phyloP scores from a whole-genome alignment of 2,113 vertebrate species.

The Thymallus thymallus region DNA sequence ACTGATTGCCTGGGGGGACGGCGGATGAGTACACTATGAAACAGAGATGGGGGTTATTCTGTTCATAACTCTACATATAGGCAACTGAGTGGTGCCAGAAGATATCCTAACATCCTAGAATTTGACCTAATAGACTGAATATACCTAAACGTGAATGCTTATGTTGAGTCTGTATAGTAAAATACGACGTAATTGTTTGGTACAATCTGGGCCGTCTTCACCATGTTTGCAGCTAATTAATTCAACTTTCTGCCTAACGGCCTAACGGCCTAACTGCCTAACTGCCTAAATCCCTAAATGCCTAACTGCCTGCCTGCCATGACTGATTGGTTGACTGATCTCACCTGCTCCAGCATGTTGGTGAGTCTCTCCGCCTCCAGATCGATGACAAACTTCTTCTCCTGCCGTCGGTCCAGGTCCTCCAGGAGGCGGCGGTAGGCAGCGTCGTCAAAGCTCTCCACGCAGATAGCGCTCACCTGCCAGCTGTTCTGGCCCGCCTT shows the following conservation, averaged over 20 bases:
- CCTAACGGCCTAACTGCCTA: too few relatives aligned
- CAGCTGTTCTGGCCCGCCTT: constrained; percentile 97
- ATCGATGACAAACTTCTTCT: constrained; percentile 98
- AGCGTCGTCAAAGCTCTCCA: constrained; percentile 98
- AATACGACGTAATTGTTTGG: too few relatives aligned
- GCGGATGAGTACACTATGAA: constrained; percentile 12
- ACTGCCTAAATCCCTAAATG: too few relatives aligned
- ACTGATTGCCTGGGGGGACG: constrained; percentile 43
- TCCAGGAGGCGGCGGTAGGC: constrained; percentile 94
- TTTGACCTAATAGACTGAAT: too few relatives aligned
- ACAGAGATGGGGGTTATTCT: constrained; percentile 10
- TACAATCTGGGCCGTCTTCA: too few relatives aligned
- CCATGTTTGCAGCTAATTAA: too few relatives aligned
- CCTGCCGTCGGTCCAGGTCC: constrained; percentile 94
- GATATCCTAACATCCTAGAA: too few relatives aligned
- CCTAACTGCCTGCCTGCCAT: neutral
- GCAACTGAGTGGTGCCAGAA: too few relatives aligned
- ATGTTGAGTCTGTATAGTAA: too few relatives aligned
- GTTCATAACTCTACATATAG: constrained; percentile 10
- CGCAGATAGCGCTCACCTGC: constrained; percentile 98
- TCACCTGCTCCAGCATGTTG: constrained; percentile 98
- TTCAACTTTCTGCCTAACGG: neutral
- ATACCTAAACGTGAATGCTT: too few relatives aligned
- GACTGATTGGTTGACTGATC: neutral
- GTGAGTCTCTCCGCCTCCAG: constrained; percentile 95